A percentile compares a stretch with the other conserved stretches of the same genome.
Evolutionary conservation across 2,797 vertebrate species (phyloP).

Genomic region (Cottoperca gobio): DNA sequence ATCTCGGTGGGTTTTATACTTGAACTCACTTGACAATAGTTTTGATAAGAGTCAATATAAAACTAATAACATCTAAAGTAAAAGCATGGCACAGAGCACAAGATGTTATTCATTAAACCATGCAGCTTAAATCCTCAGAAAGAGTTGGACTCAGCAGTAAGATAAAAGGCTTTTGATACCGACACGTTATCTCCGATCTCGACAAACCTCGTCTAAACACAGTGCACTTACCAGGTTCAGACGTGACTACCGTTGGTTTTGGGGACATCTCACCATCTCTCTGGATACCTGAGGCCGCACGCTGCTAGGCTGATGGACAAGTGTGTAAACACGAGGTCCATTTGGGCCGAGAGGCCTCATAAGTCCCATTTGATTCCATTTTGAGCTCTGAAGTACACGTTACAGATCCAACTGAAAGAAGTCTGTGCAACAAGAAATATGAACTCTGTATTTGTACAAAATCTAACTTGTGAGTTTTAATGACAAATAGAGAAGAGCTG

Average conservation of each 20-base stretch:
- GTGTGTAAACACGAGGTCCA: slow-evolving; percentile 85
- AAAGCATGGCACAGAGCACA: slow-evolving; percentile 16
- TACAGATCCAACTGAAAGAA: slow-evolving; percentile 35
- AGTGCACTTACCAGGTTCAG: slow-evolving; percentile 81
- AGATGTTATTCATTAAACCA: slow-evolving; percentile 24
- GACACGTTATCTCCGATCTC: slow-evolving; percentile 78
- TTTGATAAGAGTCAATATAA: slow-evolving; percentile 30
- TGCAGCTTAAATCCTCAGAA: slow-evolving; percentile 10
- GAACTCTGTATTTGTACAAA: neutral
- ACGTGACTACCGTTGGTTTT: slow-evolving; percentile 51
- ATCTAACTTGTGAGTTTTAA: neutral
- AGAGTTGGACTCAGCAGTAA: slow-evolving; percentile 42
- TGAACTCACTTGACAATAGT: slow-evolving; percentile 15
- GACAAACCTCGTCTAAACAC: slow-evolving; percentile 80
- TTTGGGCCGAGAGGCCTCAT: slow-evolving; percentile 74
- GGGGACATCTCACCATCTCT: slow-evolving; percentile 77
- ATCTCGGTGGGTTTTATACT: slow-evolving; percentile 4
- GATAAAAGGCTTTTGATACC: slow-evolving; percentile 74
- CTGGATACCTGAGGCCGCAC: slow-evolving; percentile 75
- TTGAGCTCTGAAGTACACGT: slow-evolving; percentile 56
- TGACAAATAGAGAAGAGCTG: slow-evolving; percentile 1
- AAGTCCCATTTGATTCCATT: slow-evolving; percentile 78
- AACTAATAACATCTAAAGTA: slow-evolving; percentile 21
- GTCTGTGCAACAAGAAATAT: slow-evolving; percentile 23
- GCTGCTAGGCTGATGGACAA: slow-evolving; percentile 82